Conservation (phyloP, 2,797 vertebrate species). For the Lateolabrax maculatus region DNA sequence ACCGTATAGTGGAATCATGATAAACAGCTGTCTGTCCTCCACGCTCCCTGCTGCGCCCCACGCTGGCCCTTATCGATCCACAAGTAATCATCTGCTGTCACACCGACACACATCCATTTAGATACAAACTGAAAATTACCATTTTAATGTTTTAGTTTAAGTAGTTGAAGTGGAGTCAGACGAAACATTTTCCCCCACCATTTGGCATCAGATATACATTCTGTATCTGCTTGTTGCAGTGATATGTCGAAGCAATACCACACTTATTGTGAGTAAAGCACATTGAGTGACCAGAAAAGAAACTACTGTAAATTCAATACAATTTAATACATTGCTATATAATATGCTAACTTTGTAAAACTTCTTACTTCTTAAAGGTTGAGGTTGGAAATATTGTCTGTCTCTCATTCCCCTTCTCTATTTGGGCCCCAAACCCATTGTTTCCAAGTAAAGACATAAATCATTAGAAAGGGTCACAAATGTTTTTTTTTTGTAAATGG, state of each 20-base stretch:
- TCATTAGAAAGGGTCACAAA: background rate
- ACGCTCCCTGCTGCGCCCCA: slow-evolving; percentile 41
- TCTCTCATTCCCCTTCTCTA: background rate
- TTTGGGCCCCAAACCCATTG: background rate
- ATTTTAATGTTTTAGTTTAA: background rate
- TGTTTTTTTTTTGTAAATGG: background rate
- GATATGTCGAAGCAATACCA: background rate
- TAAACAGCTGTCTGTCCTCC: slow-evolving; percentile 55
- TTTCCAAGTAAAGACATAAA: background rate
- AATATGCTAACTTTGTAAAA: background rate
- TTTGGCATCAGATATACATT: background rate
- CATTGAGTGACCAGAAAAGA: background rate
- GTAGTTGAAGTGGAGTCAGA: background rate
- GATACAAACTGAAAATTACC: background rate
- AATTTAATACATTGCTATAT: background rate
- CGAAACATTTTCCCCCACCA: background rate
- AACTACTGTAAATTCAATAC: background rate
- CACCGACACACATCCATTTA: slow-evolving; percentile 25
- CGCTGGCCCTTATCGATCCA: slow-evolving; percentile 47
- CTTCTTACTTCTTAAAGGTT: background rate
- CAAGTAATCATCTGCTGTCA: slow-evolving; percentile 49
- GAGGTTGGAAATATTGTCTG: background rate
- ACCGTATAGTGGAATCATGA: background rate
- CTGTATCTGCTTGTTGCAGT: background rate
- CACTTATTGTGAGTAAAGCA: background rate